These are phyloP conservation scores for Takifugu ocellatus DNA, from an alignment of 2,797 vertebrate species.

Conservation along the genomic window DNA sequence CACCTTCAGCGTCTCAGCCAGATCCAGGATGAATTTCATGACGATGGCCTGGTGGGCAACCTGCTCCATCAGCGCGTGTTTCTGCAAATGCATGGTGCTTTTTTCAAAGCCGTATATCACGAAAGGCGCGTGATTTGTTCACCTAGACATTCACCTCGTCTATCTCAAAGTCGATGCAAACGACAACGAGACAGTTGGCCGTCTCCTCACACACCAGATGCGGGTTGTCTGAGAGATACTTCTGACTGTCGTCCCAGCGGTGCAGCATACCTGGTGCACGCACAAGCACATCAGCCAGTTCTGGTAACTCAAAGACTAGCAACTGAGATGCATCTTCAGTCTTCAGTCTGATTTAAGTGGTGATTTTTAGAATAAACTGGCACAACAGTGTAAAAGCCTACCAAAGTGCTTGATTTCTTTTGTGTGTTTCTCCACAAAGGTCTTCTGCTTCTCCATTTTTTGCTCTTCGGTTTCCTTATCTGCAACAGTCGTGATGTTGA, in stretches of 20 bases:
- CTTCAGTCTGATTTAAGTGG: too few relatives aligned
- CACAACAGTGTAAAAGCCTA: conserved; percentile 35
- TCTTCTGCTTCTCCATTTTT: conserved; percentile 82
- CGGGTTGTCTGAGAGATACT: conserved; percentile 83
- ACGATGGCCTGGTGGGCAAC: conserved; percentile 92
- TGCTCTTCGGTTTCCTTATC: conserved; percentile 76
- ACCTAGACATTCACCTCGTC: conserved; percentile 78
- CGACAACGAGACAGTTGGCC: conserved; percentile 85
- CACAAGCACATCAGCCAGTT: conserved; percentile 3
- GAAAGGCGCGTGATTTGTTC: not conserved
- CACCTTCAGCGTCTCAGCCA: conserved; percentile 80
- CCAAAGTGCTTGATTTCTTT: conserved; percentile 88
- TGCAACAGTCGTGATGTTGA: conserved; percentile 76
- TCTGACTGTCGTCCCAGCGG: conserved; percentile 93
- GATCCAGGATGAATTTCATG: conserved; percentile 89
- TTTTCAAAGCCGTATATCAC: too few relatives aligned
- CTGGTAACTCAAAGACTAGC: not conserved
- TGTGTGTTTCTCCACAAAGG: conserved; percentile 81
- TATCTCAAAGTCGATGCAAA: conserved; percentile 87
- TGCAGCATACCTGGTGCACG: conserved; percentile 79
- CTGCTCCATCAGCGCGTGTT: conserved; percentile 88
- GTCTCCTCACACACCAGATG: conserved; percentile 89
- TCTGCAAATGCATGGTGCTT: conserved; percentile 61
- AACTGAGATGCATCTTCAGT: too few relatives aligned
- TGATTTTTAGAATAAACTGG: too few relatives aligned